A percentile compares a stretch with the other conserved stretches of the same genome.
Conservation (phyloP, 2,797 vertebrate species). For the Okamejei kenojei region DNA sequence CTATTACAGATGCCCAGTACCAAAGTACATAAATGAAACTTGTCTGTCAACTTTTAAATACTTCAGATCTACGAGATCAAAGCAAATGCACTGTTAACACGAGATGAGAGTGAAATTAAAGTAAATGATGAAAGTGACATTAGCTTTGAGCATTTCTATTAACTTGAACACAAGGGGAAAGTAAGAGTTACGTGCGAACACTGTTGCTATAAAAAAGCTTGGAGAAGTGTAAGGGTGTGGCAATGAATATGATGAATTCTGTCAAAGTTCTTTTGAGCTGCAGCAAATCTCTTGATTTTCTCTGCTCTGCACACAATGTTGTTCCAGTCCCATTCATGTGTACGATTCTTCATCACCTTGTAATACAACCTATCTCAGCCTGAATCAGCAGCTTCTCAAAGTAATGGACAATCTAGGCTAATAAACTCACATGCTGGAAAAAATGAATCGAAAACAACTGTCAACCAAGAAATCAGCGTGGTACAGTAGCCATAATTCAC, state of each 20-base stretch:
- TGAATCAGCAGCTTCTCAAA: not conserved
- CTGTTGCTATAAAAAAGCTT: not conserved
- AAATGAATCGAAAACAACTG: not conserved
- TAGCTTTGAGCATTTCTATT: slow-evolving; percentile 29
- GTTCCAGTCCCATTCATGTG: not conserved
- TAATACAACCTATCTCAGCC: not conserved
- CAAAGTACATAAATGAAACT: slow-evolving; percentile 29
- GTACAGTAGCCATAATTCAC: not conserved
- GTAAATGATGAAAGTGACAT: slow-evolving; percentile 34
- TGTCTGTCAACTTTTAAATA: slow-evolving; percentile 19
- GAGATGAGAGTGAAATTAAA: slow-evolving; percentile 24
- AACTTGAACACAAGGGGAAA: slow-evolving; percentile 14
- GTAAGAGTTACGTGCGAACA: not conserved
- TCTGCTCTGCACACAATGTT: not conserved
- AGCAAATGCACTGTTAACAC: slow-evolving; percentile 4
- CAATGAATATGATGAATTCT: not conserved
- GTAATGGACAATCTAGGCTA: not conserved
- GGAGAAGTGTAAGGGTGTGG: not conserved
- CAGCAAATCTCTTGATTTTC: not conserved
- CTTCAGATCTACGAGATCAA: slow-evolving; percentile 21
- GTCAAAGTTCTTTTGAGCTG: not conserved
- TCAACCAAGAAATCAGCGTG: not conserved
- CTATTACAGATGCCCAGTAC: slow-evolving; percentile 25
- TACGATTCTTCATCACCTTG: not conserved
- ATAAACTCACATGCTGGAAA: not conserved